phyloP scores from a whole-genome alignment of 2,113 vertebrate species.

The Pachycephala philippinensis region DNA sequence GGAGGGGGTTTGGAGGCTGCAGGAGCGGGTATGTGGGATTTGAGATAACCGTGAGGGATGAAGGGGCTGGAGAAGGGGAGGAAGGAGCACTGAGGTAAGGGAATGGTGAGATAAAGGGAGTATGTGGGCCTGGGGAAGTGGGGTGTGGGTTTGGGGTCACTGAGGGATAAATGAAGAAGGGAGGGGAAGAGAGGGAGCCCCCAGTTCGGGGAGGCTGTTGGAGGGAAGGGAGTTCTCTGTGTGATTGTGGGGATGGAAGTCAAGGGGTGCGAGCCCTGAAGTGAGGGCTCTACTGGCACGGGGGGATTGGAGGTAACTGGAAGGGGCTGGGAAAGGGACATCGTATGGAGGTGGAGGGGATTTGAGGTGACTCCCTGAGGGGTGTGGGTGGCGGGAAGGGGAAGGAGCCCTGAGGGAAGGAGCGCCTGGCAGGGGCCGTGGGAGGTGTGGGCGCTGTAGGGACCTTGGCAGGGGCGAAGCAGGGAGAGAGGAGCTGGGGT shows the following conservation, averaged over 20 bases:
- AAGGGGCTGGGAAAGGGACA: not conserved
- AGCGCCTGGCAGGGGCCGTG: too few species aligned
- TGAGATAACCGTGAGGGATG: not conserved
- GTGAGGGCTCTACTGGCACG: not conserved
- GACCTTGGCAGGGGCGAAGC: fast-evolving
- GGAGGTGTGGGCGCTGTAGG: not conserved
- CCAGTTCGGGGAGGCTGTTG: not conserved
- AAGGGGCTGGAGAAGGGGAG: not conserved
- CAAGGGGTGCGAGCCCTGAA: not conserved
- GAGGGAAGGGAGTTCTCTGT: too few species aligned
- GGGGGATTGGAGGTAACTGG: too few species aligned
- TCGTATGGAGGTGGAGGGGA: fast-evolving
- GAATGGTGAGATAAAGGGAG: not conserved
- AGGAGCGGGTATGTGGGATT: not conserved
- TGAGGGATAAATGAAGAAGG: not conserved
- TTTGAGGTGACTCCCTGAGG: not conserved
- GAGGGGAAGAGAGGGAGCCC: not conserved
- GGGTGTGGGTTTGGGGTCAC: too few species aligned
- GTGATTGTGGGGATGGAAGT: too few species aligned
- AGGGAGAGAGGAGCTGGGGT: not conserved
- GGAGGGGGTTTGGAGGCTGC: not conserved
- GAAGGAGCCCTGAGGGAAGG: not conserved
- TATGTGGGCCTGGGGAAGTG: not conserved
- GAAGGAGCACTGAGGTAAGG: not conserved
- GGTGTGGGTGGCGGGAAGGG: fast-evolving